phyloP scores from a whole-genome alignment of 2,888 invertebrate species.

The Pecten maximus region DNA sequence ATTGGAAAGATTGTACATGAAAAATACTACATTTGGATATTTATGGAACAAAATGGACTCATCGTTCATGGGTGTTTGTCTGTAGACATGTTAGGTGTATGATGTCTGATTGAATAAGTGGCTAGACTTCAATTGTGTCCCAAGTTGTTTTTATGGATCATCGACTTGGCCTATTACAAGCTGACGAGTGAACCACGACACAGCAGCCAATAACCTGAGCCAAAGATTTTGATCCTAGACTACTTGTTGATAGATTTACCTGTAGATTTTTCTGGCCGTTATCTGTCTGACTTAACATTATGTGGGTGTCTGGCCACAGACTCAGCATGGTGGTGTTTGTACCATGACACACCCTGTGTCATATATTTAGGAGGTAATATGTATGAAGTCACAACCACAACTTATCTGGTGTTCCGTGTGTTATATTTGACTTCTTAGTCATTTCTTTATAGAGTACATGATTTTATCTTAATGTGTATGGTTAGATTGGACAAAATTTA shows the following conservation, averaged over 20 bases:
- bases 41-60: not conserved
- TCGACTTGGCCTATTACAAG: not conserved
- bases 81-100: not conserved
- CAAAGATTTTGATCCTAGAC: not conserved
- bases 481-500: no score
- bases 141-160: conserved; percentile 15
- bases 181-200: not conserved
- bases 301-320: not conserved
- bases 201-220: not conserved
- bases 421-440: not conserved
- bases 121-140: not conserved
- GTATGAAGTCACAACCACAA: conserved; percentile 4
- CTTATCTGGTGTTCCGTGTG: not conserved
- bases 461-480: not conserved
- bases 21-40: not conserved
- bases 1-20: not conserved
- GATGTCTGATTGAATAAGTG: not conserved
- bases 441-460: not conserved
- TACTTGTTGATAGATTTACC: not conserved
- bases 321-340: not conserved
- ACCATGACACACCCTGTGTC: not conserved
- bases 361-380: not conserved
- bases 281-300: not conserved
- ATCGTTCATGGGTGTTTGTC: not conserved
- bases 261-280: not conserved